These are phyloP conservation scores for Adelognathus sp. DNA, from an alignment of 2,888 invertebrate genomes.

Conservation along the genomic window DNA sequence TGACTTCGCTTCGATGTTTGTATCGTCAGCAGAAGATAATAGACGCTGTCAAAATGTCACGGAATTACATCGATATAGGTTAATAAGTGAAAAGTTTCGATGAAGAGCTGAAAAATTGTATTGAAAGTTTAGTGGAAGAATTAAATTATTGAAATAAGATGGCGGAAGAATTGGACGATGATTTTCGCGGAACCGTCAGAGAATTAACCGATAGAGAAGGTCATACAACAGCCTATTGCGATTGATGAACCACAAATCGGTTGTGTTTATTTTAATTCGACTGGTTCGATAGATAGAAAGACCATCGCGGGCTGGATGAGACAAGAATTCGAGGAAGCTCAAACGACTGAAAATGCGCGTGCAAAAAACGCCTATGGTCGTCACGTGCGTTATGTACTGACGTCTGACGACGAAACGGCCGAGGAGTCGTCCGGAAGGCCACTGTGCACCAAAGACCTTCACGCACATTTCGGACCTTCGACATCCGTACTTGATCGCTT, in stretches of 20 bases:
- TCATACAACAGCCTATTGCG: too few relatives aligned
- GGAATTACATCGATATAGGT: slow-evolving; percentile 8
- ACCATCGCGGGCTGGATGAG: slow-evolving; percentile 55
- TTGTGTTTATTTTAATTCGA: background rate
- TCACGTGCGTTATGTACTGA: slow-evolving; percentile 48
- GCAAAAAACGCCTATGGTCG: slow-evolving; percentile 49
- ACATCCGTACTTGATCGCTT: slow-evolving; percentile 53
- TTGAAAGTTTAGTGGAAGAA: background rate
- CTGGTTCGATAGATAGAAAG: slow-evolving; percentile 39
- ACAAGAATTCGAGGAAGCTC: slow-evolving; percentile 43
- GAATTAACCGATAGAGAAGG: background rate
- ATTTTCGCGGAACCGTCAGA: background rate
- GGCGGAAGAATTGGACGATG: slow-evolving; percentile 1
- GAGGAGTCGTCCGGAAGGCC: slow-evolving; percentile 42
- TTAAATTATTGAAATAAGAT: slow-evolving; percentile 31
- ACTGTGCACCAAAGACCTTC: slow-evolving; percentile 39
- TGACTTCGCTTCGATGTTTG: background rate
- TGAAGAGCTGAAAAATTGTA: background rate
- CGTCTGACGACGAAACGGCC: slow-evolving; percentile 36
- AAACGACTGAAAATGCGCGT: slow-evolving; percentile 33
- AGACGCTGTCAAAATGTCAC: slow-evolving; percentile 43
- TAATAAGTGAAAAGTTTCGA: background rate
- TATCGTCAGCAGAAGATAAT: background rate
- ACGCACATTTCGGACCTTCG: slow-evolving; percentile 34
- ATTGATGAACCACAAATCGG: background rate